Evolutionary conservation across 2,113 vertebrate genomes (phyloP).

Genomic region (Leucoraja erinaceus): DNA sequence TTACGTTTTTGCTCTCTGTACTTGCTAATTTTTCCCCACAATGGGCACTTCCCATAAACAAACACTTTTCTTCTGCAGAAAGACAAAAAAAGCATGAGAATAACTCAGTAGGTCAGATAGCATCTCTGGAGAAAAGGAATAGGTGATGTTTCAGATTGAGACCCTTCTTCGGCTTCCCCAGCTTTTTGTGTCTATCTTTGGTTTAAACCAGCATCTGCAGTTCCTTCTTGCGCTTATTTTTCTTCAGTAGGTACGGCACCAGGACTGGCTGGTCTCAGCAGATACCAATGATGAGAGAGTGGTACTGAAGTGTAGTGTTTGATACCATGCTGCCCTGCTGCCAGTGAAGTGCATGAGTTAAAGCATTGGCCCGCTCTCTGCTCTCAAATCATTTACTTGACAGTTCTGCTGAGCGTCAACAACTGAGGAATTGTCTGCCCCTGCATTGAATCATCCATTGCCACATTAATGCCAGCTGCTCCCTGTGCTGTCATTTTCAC

Average conservation of each 20-base stretch:
- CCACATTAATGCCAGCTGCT: background rate
- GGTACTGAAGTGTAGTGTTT: background rate
- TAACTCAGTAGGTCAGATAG: no score
- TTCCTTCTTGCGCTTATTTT: no score
- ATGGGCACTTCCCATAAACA: no score
- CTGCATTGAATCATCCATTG: background rate
- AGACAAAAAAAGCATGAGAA: no score
- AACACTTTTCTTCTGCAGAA: no score
- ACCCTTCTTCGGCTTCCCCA: no score
- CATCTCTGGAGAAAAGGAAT: no score
- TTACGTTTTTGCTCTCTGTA: no score
- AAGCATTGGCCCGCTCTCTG: background rate
- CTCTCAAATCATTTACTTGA: background rate
- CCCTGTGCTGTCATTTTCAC: background rate
- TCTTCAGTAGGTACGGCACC: background rate
- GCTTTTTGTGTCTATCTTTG: no score
- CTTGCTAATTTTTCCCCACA: no score
- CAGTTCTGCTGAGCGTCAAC: background rate
- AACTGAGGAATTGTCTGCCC: background rate
- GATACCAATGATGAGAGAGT: background rate
- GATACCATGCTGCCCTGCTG: background rate
- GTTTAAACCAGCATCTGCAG: no score
- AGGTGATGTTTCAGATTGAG: no score
- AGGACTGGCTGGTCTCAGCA: background rate
- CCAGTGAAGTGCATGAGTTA: background rate